Evolutionary conservation across 2,888 invertebrate species (phyloP), one percentile per base, ranked within the genome.

Genomic region (Andrena trimmerana): DNA sequence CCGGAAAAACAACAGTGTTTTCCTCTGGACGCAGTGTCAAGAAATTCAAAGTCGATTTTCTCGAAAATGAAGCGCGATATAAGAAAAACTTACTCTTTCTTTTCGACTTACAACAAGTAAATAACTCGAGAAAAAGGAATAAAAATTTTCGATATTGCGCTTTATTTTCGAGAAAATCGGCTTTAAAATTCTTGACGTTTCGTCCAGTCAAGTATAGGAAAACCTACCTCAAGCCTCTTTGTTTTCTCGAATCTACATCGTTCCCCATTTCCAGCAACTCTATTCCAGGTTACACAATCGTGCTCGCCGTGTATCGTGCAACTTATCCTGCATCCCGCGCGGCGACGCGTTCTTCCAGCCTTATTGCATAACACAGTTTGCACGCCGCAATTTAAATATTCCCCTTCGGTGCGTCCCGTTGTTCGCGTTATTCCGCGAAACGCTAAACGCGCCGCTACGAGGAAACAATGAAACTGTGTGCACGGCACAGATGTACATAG

Each of bases 331-430:
- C 48, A 66, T 16, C 33, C 69, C 10, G 57, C 8, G 24, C 27
- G 24, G 60, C 76, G 52, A 71, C 69, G 65, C 70, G 79, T 70
- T 80, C 60, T 33, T 65, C 42, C 52, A 31, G 50, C 29, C 59
- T 42, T 36, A 36, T 79, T 79, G 79, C 70, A 66, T 78, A 79
- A 79, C 65, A 29, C 69, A 57, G 70, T 79, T 78, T 78, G 42
- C 69, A 78, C 29, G 65, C 31, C 36, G 42, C 79, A 42, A 78
- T 80, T 80, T 79, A 79, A 80, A 80, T 79, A 79, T 79, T 80
- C 52, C 65, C n/a, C 57, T 57, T 78, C 59, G 65, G 27, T 27
- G 65, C 50, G 57, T 65, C 65, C n/a, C 75, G 52, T 76, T 76
- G 24, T 42, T 62, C 59, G 16, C 33, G 33, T 16, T 65, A 42